Conservation (phyloP, 64 coral and sea anemone genomes). For the Porites lutea region DNA sequence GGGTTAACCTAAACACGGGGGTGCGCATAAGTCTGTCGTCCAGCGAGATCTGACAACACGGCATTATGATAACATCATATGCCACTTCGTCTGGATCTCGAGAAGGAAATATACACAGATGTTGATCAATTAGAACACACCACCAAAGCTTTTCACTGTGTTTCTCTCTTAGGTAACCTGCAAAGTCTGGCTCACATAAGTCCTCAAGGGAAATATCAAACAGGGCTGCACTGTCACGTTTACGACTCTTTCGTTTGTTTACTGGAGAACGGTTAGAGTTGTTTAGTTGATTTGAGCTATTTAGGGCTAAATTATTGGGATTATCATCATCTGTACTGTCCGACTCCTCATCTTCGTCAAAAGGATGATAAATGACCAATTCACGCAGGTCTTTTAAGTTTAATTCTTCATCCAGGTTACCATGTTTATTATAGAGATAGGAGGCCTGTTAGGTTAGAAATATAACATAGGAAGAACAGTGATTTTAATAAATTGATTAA, state of each 20-base stretch:
- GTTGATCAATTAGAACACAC: conserved; percentile 96
- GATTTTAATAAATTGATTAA: not conserved
- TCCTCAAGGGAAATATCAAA: conserved; percentile 95
- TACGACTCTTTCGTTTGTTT: conserved; percentile 75
- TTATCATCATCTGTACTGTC: conserved; percentile 41
- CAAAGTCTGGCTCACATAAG: conserved; percentile 85
- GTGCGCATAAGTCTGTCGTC: conserved; percentile 90
- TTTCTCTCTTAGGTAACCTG: conserved; percentile 88
- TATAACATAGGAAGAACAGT: conserved; percentile 1
- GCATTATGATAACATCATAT: conserved; percentile 96
- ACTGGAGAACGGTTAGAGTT: conserved; percentile 57
- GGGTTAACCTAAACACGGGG: conserved; percentile 92
- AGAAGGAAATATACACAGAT: conserved; percentile 95
- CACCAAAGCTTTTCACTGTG: conserved; percentile 94
- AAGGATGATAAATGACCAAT: conserved; percentile 90
- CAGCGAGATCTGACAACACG: conserved; percentile 97
- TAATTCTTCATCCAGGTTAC: conserved; percentile 72
- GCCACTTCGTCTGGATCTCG: conserved; percentile 92
- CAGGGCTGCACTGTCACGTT: conserved; percentile 91
- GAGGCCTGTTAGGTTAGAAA: conserved; percentile 50
- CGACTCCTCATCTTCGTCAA: conserved; percentile 76
- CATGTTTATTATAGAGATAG: conserved; percentile 54
- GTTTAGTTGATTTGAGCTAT: conserved; percentile 33
- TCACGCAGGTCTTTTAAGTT: conserved; percentile 82
- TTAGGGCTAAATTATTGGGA: not conserved